Evolutionary conservation across 2,797 vertebrate genomes (phyloP), one percentile per base, ranked within the genome.

Genomic region (Pempheris klunzingeri): DNA sequence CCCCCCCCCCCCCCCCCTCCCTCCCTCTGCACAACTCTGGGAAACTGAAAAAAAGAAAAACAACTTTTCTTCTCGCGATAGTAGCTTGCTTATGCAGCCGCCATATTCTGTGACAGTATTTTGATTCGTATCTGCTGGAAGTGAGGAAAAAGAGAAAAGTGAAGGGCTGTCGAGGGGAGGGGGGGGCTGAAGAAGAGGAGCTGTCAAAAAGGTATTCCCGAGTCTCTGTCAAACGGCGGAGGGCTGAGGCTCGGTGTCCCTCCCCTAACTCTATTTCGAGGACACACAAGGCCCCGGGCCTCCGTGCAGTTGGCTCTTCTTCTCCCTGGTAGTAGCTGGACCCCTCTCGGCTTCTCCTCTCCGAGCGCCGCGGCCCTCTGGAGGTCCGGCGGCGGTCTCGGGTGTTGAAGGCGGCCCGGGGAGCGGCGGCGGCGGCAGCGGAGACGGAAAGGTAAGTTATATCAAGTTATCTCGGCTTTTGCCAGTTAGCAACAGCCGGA

Each of bases 101-200:
- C 97, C 97, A 98, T 98, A 96, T 98, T 97, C 95, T 94, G 93
- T 94, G 95, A 88, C 95, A 95, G 94, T 97, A 97, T 97, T 97
- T 97, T 97, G 97, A 94, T 97, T 96, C 92, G 96, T 96, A 94
- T 95, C 88, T 94, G 93, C 87, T 93, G 90, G 90, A 94, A 94
- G 93, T 87, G 87, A 91, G 91, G 85, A 94, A 94, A 88, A 92
- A 91, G 88, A 91, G 89, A 93, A 92, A 92, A 92, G 84, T 78
- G 80, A 82, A 74, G 85, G 88, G 88, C 88, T 84, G 90, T 69
- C 63, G 86, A 74, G 88, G 92, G 90, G 88, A 90, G 91, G 87
- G 90, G 81, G 88, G 88, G 87, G 85, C 83, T 30, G 70, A 84
- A 88, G 88, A 90, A 90, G 86, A 89, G 88, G 92, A 94, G 89